Evolutionary conservation across 2,888 invertebrate species (phyloP).

Genomic region (Deladenus siricidicola): DNA sequence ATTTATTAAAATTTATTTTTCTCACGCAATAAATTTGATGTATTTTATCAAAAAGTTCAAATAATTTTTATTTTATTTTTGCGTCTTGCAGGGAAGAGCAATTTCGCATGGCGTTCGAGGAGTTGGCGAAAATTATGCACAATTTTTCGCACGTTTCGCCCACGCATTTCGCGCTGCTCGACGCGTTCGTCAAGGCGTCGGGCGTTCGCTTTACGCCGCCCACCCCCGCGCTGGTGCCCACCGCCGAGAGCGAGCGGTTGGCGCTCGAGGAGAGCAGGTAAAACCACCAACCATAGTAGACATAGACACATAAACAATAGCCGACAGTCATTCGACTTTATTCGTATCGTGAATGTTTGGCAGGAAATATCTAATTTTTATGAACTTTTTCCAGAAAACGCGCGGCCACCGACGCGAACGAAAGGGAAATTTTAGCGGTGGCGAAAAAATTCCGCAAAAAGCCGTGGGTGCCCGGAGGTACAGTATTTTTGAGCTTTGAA

Average conservation of each 20-base stretch:
- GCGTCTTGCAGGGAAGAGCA: conserved; percentile 16
- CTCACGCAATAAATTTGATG: too few relatives aligned
- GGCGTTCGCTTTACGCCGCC: too few relatives aligned
- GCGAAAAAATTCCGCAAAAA: background rate
- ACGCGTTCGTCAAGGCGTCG: conserved; percentile 1
- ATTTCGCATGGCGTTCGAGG: conserved; percentile 10
- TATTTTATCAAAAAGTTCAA: too few relatives aligned
- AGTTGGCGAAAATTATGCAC: conserved; percentile 5
- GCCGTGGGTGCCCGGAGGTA: background rate
- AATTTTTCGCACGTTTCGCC: conserved; percentile 7
- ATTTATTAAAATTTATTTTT: too few relatives aligned
- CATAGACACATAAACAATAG: background rate
- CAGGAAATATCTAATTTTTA: too few relatives aligned
- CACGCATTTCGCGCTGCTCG: conserved; percentile 1
- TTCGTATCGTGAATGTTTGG: background rate
- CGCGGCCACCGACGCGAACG: too few relatives aligned
- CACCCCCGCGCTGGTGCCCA: too few relatives aligned
- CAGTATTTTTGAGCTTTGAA: too few relatives aligned
- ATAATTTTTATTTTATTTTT: too few relatives aligned
- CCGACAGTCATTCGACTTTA: background rate
- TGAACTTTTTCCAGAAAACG: too few relatives aligned
- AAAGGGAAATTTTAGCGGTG: background rate
- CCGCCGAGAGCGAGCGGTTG: too few relatives aligned
- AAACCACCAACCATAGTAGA: background rate
- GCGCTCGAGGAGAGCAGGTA: background rate